Conservation (phyloP, 30 jellyfish, hydroid and myxozoan species). For the Aurelia aurita complex sp. Pacific region DNA sequence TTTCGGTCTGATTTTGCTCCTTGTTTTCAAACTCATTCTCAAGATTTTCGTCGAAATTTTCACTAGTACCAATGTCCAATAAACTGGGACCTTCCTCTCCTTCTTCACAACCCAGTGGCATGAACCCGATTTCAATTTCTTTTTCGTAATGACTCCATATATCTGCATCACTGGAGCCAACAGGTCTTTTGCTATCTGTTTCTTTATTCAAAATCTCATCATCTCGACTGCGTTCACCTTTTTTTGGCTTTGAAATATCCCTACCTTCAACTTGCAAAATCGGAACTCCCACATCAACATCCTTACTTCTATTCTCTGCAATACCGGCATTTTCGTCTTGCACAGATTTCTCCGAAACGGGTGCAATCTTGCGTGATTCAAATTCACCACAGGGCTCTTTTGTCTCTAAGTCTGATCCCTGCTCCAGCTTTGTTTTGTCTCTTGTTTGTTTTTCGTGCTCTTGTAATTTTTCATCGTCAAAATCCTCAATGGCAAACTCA, state of each 20-base stretch:
- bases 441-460: conserved; percentile 35
- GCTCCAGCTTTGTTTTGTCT: not conserved
- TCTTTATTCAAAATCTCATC: too few relatives aligned
- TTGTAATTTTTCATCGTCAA: not conserved
- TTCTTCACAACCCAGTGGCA: not conserved
- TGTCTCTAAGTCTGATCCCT: not conserved
- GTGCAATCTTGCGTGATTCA: not conserved
- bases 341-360: not conserved
- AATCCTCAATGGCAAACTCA: not conserved
- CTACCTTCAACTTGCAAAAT: not conserved
- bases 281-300: not conserved
- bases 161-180: not conserved
- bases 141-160: conserved; percentile 11
- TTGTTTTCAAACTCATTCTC: too few relatives aligned
- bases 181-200: too few relatives aligned
- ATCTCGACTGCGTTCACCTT: too few relatives aligned
- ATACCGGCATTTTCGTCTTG: not conserved
- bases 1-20: not conserved
- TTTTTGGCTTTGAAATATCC: not conserved
- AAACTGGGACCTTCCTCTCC: not conserved
- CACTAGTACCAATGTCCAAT: too few relatives aligned
- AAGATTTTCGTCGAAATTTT: too few relatives aligned
- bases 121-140: conserved; percentile 41
- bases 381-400: conserved; percentile 14
- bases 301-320: not conserved